Base-by-base conservation (phyloP, 2,888 invertebrate genomes). In the Drosophila melanocephala region DNA sequence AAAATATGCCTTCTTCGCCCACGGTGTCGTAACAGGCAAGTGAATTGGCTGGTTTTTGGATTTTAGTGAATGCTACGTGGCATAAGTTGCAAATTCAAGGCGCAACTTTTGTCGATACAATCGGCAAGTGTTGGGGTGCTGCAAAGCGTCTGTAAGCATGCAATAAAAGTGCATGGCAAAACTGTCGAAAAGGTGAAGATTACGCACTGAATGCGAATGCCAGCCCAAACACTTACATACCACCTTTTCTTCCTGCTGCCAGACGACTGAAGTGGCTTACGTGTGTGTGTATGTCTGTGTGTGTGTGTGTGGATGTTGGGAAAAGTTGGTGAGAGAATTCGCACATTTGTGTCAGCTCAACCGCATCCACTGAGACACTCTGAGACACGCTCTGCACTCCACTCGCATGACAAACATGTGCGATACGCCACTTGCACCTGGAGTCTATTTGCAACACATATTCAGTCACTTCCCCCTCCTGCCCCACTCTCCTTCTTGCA, bases 181-280 rank as follows among this genome's bases (percentile, higher is more conserved):
- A 77, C 72, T 75, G 85, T 77, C 86, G 74, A 90, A 84, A 77
- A 83, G 90, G 89, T 83, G 84, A 88, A 81, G 90, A 87, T 90
- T 90, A 88, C 87, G 87, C 87, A 90, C 86, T 90, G 88, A 90
- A 86, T 90, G 79, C 61, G 80, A 89, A 84, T 81, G 67, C 50
- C 69, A 68, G n/a, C 60, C 44, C 67, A 74, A 52, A 64, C 69
- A 53, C 44, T 16, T 22, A 28, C 55, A 9, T 22, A 32, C 9
- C 28, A 26, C 26, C 58, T 42, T 19, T 16, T 30, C 30, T 7
- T 28, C 14, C 35, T 12, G 44, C 32, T 6, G 5, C 28, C 16
- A 26, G 16, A 26, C 47, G 47, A 16, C 19, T 50, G 33, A 42
- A 50, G 57, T 76, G 69, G 65, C 69, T 72, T 57, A 59, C 39